Conservation (phyloP, 2,797 vertebrate species). For the Adelosebastes latens region DNA sequence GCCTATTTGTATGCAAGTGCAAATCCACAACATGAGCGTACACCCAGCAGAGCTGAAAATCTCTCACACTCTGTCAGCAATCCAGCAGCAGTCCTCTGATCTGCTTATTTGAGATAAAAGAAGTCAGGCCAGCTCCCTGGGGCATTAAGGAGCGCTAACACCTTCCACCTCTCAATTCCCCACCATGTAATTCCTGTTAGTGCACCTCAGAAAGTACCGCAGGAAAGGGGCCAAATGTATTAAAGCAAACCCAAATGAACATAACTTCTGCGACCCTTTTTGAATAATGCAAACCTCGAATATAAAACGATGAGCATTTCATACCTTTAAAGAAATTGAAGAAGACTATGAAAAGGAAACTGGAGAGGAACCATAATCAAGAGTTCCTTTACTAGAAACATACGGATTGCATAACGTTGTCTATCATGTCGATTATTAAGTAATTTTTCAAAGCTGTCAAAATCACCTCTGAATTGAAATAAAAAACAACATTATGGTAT, state of each 20-base stretch:
- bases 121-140: slow-evolving; percentile 47
- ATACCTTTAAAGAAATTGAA: not conserved
- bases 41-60: slow-evolving; percentile 41
- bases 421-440: not conserved
- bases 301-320: slow-evolving; percentile 5
- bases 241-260: slow-evolving; percentile 32
- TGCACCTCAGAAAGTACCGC: slow-evolving; percentile 17
- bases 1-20: slow-evolving; percentile 34
- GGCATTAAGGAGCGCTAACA: slow-evolving; percentile 39
- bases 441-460: not conserved
- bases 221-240: slow-evolving; percentile 16
- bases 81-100: slow-evolving; percentile 57
- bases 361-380: not conserved
- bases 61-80: slow-evolving; percentile 51
- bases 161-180: slow-evolving; percentile 56
- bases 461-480: not conserved
- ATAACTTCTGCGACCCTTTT: not conserved
- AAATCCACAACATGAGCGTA: slow-evolving; percentile 26
- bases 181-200: slow-evolving; percentile 48
- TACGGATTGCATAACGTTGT: not conserved
- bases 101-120: slow-evolving; percentile 69
- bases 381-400: not conserved
- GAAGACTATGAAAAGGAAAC: not conserved
- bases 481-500: not conserved
- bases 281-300: slow-evolving; percentile 20